These are phyloP conservation scores for Brachionus asplanchnoidis DNA, from an alignment of 1,140 invertebrate species.

Conservation along the genomic window DNA sequence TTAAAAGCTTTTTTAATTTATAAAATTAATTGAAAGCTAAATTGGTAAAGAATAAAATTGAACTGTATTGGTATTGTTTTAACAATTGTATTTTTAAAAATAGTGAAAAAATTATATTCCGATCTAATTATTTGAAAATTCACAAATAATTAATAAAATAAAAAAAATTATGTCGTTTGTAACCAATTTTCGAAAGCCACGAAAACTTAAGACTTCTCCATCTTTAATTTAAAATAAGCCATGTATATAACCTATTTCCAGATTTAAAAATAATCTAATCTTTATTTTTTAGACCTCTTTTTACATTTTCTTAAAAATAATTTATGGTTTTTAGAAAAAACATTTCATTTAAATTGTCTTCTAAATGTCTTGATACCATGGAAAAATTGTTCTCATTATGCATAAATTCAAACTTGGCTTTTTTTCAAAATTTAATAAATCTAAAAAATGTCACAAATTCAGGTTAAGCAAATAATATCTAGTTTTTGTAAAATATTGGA, in stretches of 20 bases:
- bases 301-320: background rate
- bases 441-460: slow-evolving; percentile 19
- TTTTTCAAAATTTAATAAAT: background rate
- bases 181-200: too few species aligned
- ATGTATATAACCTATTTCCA: background rate
- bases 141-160: too few species aligned
- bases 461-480: slow-evolving; percentile 7
- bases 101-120: too few species aligned
- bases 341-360: background rate
- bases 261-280: background rate
- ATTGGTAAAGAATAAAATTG: too few species aligned
- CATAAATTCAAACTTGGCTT: background rate
- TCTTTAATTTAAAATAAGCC: too few species aligned
- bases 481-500: slow-evolving; percentile 31
- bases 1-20: too few species aligned
- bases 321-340: background rate
- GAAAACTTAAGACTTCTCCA: too few species aligned
- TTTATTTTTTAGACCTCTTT: background rate
- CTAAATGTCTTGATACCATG: slow-evolving; percentile 25
- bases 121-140: too few species aligned
- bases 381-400: background rate
- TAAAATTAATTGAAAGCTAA: too few species aligned
- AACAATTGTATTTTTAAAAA: too few species aligned
- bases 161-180: too few species aligned
- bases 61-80: too few species aligned